Evolutionary conservation across 2,888 invertebrate genomes (phyloP).

Genomic region (Trachelus stipa): DNA sequence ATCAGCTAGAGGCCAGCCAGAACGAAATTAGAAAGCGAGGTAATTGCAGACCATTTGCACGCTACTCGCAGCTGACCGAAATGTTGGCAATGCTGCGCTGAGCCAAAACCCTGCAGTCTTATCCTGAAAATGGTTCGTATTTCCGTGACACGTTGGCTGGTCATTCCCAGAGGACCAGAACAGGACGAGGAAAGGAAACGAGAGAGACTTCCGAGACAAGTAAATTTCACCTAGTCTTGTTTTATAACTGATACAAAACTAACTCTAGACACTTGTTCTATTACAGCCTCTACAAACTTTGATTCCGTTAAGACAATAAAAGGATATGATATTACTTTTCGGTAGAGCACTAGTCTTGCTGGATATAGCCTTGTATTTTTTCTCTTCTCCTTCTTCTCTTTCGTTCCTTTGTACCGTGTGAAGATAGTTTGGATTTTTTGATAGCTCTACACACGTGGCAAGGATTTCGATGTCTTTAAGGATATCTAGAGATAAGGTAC

Average conservation of each 20-base stretch:
- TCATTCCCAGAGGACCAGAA: background rate
- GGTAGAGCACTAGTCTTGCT: background rate
- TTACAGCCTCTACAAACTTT: background rate
- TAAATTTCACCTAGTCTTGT: too few species aligned
- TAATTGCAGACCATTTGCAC: conserved; percentile 60
- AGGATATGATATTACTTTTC: background rate
- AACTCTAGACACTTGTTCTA: background rate
- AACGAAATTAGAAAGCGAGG: conserved; percentile 58
- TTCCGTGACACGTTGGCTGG: background rate
- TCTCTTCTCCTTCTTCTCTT: background rate
- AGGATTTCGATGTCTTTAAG: background rate
- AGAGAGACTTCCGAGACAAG: background rate
- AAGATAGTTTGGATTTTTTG: background rate
- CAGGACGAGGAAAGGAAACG: background rate
- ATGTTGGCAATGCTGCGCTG: conserved; percentile 24
- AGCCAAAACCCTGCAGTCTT: background rate
- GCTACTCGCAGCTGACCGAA: conserved; percentile 54
- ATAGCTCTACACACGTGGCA: background rate
- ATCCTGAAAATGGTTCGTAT: background rate
- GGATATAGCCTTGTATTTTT: background rate
- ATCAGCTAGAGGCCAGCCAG: conserved; percentile 45
- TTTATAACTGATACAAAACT: background rate
- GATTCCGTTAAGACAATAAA: background rate
- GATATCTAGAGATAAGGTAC: background rate
- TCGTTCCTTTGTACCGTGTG: background rate